phyloP scores from a whole-genome alignment of 2,797 vertebrate genomes.

The Argya squamiceps region DNA sequence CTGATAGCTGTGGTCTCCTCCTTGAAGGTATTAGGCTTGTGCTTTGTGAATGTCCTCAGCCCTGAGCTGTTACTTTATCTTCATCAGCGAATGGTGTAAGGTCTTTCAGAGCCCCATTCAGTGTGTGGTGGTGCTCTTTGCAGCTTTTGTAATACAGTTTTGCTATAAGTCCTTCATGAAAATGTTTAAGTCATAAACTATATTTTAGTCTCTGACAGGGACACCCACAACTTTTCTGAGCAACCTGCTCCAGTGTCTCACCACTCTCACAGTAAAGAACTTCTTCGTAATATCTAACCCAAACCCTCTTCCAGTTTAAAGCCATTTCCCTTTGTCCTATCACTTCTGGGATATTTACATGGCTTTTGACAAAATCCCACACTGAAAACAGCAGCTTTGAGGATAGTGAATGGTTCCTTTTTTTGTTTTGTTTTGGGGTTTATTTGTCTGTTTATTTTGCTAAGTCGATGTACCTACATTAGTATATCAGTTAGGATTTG shows the following conservation, averaged over 20 bases:
- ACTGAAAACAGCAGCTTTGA: neutral
- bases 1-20: neutral
- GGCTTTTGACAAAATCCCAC: neutral
- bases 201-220: neutral
- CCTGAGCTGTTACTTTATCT: neutral
- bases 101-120: neutral
- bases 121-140: no score
- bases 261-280: neutral
- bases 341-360: neutral
- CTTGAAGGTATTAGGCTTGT: rapidly evolving
- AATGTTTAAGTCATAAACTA: neutral
- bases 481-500: neutral
- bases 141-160: neutral
- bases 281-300: neutral
- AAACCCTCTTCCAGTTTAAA: neutral
- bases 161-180: neutral
- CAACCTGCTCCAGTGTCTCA: neutral
- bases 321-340: neutral
- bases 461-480: neutral
- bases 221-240: neutral
- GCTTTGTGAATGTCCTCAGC: neutral
- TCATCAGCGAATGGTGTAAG: neutral
- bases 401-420: rapidly evolving
- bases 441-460: neutral
- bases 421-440: neutral